Evolutionary conservation across 2,113 vertebrate genomes (phyloP).

Genomic region (Eonycteris spelaea): DNA sequence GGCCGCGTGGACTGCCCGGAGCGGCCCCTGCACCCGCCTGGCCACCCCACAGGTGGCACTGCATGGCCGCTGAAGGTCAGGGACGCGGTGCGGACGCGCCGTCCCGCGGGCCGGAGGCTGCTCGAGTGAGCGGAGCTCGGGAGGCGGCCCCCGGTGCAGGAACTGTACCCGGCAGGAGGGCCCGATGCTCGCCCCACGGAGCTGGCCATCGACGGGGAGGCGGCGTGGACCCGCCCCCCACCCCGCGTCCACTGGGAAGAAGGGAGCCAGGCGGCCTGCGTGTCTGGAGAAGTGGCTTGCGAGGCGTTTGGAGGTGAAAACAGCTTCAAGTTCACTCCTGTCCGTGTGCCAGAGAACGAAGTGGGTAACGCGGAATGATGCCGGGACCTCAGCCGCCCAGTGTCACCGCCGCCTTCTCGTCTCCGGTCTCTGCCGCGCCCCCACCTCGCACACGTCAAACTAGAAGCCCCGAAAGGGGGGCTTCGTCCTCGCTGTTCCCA

Average conservation of each 20-base stretch:
- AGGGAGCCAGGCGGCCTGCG: fast-evolving
- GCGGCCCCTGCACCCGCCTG: neutral
- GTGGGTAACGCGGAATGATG: neutral
- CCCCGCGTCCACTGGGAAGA: neutral
- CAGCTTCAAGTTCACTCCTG: neutral
- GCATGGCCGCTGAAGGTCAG: neutral
- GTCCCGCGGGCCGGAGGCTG: neutral
- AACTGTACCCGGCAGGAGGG: neutral
- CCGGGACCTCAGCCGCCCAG: neutral
- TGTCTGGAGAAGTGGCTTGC: neutral
- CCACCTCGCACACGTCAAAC: fast-evolving
- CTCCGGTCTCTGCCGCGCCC: fast-evolving
- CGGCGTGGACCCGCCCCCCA: too few species aligned
- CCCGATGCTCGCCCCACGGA: too few species aligned
- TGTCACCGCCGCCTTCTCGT: fast-evolving
- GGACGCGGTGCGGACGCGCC: neutral
- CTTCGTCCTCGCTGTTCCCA: neutral
- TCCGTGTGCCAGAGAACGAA: neutral
- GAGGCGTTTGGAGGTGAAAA: too few species aligned
- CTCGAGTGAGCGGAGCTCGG: neutral
- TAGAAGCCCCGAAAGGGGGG: neutral
- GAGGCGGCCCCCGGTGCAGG: fast-evolving
- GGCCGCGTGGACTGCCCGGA: neutral
- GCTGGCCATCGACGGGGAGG: too few species aligned
- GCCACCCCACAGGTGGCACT: neutral